Evolutionary conservation across 2,888 invertebrate species (phyloP).

Genomic region (Lysandra coridon): DNA sequence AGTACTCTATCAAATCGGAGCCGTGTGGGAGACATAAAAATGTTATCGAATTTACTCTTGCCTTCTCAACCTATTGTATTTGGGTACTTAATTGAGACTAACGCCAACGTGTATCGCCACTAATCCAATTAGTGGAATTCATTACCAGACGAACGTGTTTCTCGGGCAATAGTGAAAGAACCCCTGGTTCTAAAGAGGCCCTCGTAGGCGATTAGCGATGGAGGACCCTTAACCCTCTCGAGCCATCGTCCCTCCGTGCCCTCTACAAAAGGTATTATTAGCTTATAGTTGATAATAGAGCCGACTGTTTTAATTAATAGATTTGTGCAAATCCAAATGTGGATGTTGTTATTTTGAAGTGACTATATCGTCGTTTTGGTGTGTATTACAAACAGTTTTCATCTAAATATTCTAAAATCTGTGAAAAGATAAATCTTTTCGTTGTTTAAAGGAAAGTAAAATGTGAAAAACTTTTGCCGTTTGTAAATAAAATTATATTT

Average conservation of each 20-base stretch:
- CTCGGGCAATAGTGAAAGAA: conserved; percentile 70
- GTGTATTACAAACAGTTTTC: no score
- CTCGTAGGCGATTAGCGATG: conserved; percentile 70
- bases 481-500: no score
- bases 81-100: conserved; percentile 33
- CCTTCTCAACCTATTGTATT: background rate
- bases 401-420: no score
- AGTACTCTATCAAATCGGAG: no score
- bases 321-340: conserved; percentile 14
- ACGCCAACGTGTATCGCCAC: conserved; percentile 52
- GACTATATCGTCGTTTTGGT: background rate
- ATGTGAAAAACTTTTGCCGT: no score
- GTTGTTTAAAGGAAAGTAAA: no score
- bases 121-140: conserved; percentile 70
- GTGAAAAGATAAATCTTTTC: no score
- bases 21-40: background rate
- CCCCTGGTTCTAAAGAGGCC: conserved; percentile 64
- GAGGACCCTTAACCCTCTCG: conserved; percentile 64
- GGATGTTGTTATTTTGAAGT: background rate
- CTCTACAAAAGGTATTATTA: conserved; percentile 55
- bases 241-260: conserved; percentile 59
- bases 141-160: conserved; percentile 71
- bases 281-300: conserved; percentile 53
- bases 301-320: conserved; percentile 32
- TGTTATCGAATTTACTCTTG: background rate